Base-by-base conservation (phyloP, 2,888 invertebrate genomes). In the Dryomyza anilis region DNA sequence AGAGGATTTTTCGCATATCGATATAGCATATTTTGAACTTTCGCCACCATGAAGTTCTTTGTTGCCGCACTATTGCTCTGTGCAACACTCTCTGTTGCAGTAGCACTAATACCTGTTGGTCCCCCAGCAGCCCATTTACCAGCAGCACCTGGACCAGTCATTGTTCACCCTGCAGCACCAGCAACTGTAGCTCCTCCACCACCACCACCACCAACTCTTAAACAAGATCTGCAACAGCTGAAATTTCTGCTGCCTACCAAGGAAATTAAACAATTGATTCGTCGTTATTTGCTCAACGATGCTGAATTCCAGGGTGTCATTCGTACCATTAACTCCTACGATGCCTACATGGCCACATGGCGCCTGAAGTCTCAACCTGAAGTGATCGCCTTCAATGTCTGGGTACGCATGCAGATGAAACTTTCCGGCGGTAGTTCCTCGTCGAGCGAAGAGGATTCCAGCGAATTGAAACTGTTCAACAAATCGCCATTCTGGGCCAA, bases 301-400 rank as follows among this genome's bases (percentile, higher is more conserved):
- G 72, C 68, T 5, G 71, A 81, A 19, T 82, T 82, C 57, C 81
- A 82, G 67, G 71, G 71, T 1, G 72, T 82, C 57, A 72, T 81
- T n/a, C 73, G 81, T 5, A 74, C 74, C 43, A 53, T 80, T 12
- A 77, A 77, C 58, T 75, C 76, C 52, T 70, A 73, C 7, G 75
- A 71, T 3, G 77, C 73, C 3, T 73, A 69, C 50, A 70, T 68
- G 2, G 74, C 76, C 10, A 68, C 72, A 3, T 73, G 73, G 70
- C 69, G 75, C 21, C 65, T 81, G 19, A 67, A 69, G 2, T 69
- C 72, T 2, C 82, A 81, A 61, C 81, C 82, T 4, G 82, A 81
- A 64, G 62, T 81, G 12, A 65, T 74, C 4, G 63, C 63, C 10
- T 73, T 82, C 46, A 67, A 67, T 14, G 67, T 67, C 6, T 81